Conservation (phyloP, 2,888 invertebrate genomes). For the Drosophila prolongata region DNA sequence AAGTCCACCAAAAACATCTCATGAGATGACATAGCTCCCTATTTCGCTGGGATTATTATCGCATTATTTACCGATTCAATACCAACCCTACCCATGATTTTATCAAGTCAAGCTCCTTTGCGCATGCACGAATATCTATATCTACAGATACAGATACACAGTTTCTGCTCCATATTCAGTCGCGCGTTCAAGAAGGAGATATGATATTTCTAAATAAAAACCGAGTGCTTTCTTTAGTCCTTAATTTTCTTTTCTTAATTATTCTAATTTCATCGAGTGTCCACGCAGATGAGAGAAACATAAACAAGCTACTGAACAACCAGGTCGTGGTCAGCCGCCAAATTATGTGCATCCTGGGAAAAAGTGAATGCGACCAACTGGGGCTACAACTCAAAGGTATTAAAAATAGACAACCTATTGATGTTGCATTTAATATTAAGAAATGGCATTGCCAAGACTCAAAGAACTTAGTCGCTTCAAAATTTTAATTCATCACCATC, state of each 20-base stretch:
- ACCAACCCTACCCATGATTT: slow-evolving; percentile 11
- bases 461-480: too few species aligned
- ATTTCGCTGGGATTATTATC: slow-evolving; percentile 1
- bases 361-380: slow-evolving; percentile 86
- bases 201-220: slow-evolving; percentile 56
- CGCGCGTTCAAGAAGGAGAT: slow-evolving; percentile 39
- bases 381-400: slow-evolving; percentile 87
- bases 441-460: neutral
- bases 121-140: slow-evolving; percentile 52
- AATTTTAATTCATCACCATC: neutral
- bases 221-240: slow-evolving; percentile 47
- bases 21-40: slow-evolving; percentile 1
- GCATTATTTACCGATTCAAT: slow-evolving; percentile 5
- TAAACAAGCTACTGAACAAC: slow-evolving; percentile 82
- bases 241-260: slow-evolving; percentile 73
- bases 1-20: neutral
- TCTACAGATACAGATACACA: slow-evolving; percentile 62
- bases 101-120: slow-evolving; percentile 25
- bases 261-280: slow-evolving; percentile 52
- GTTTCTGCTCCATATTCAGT: slow-evolving; percentile 41
- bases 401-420: neutral
- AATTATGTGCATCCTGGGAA: slow-evolving; percentile 86
- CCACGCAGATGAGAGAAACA: slow-evolving; percentile 81
- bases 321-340: slow-evolving; percentile 85
- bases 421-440: too few species aligned